Evolutionary conservation across 1,140 invertebrate species (phyloP).

Genomic region (Bombus waltoni): DNA sequence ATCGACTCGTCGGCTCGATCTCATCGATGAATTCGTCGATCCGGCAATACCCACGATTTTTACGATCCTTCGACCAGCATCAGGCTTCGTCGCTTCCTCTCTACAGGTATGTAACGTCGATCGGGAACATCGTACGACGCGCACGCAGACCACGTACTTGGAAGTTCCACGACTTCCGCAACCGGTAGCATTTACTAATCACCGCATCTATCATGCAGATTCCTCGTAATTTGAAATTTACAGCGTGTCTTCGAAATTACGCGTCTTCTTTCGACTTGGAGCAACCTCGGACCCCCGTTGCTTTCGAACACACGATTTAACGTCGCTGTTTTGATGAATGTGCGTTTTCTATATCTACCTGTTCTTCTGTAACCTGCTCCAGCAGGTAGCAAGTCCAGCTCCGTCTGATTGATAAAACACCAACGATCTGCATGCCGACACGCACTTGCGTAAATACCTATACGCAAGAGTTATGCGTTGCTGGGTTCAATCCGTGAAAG

Average conservation of each 20-base stretch:
- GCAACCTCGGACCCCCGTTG: neutral
- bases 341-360: conserved; percentile 49
- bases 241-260: neutral
- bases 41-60: conserved; percentile 63
- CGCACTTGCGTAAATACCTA: conserved; percentile 28
- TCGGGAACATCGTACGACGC: neutral
- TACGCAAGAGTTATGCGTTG: neutral
- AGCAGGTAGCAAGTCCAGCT: conserved; percentile 43
- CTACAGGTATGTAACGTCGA: neutral
- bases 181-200: neutral
- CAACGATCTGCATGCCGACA: conserved; percentile 54
- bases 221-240: neutral
- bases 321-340: conserved; percentile 68
- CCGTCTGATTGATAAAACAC: conserved; percentile 68
- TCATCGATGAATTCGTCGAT: conserved; percentile 68
- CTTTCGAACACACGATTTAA: conserved; percentile 3
- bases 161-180: neutral
- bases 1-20: conserved; percentile 56
- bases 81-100: conserved; percentile 53
- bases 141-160: neutral
- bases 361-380: neutral
- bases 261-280: neutral
- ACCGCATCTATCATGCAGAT: neutral
- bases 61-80: conserved; percentile 55
- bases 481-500: neutral